A percentile compares a stretch with the other conserved stretches of the same genome.
These are phyloP conservation scores for Ptilorrhoa leucosticta DNA, from an alignment of 2,113 vertebrate genomes.

Conservation along the genomic window DNA sequence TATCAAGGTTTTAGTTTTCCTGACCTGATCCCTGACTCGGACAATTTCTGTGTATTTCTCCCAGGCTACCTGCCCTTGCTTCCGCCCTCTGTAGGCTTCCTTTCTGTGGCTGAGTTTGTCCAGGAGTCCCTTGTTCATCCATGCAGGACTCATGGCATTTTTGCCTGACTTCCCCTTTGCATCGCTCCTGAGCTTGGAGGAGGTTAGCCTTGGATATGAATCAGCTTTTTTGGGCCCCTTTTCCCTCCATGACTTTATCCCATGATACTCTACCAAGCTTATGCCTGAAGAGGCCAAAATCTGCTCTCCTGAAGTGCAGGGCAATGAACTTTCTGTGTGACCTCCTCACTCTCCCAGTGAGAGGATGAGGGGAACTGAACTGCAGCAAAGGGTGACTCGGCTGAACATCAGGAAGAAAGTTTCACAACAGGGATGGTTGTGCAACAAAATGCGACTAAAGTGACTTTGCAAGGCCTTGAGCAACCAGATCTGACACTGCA, in stretches of 20 bases:
- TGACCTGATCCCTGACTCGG: neutral
- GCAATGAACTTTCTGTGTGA: neutral
- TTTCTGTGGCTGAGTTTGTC: neutral
- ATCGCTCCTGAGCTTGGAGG: neutral
- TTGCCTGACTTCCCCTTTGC: neutral
- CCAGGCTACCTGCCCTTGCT: neutral
- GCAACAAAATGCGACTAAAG: neutral
- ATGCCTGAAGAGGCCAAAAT: neutral
- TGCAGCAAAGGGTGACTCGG: rapidly evolving
- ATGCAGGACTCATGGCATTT: neutral
- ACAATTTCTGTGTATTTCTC: neutral
- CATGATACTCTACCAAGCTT: neutral
- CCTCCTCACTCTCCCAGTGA: rapidly evolving
- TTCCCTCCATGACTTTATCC: neutral
- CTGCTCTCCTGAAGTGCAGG: neutral
- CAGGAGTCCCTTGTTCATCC: neutral
- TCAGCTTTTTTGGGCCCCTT: neutral
- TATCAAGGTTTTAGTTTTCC: neutral
- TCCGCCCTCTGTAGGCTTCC: neutral
- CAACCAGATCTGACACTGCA: neutral
- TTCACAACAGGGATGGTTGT: neutral
- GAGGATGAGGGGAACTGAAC: neutral
- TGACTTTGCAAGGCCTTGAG: neutral
- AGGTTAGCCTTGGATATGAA: neutral
- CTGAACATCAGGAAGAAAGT: neutral